Evolutionary conservation across 2,888 invertebrate species (phyloP), one percentile per base, ranked within the genome.

Genomic region (Eupithecia dodoneata): DNA sequence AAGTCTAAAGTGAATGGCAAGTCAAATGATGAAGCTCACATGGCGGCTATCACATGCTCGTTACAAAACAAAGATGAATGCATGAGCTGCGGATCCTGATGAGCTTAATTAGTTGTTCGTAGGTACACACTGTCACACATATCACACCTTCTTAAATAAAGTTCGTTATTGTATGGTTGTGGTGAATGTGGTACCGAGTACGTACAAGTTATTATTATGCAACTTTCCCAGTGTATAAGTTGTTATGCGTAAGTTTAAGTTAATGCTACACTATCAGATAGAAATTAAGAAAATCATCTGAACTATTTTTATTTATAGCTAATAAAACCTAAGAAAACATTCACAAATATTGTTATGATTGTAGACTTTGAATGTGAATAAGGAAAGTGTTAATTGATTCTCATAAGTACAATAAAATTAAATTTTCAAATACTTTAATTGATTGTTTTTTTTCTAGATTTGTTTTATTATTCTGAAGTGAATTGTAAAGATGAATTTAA

Each of bases 61-160:
- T 93, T 98, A 74, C 96, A 97, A 89, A 99, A 99, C 90, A 97
- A 97, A 86, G 98, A 98, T 80, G 97, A 97, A 13, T 99, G 99
- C 87, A 89, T 98, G 82, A 98, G 98, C 94, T 99, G 99, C 88
- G 97, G 98, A 75, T 97, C 98, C 2, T 98, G 96, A 95, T 73
- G 13, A 42, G n/a, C 55, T 45, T 49, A 18, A 47, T 18, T 30
- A 1, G 1, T 69, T 30, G 30, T 30, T 30, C 30, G 30, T 30
- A 30, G 44, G 12, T 15, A 47, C 44, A 69, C 15, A 42, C 49
- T 4, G 30, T 2, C 55, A 18, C 9, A 18, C 52, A 52, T 15
- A 15, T 10, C 10, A 63, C 12, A 30, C 59, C 7, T 59, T 9
- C 59, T 52, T 55, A 55, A 30, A 0, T 30, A 30, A 30, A 55